Evolutionary conservation across 2,888 invertebrate species (phyloP), one percentile per base, ranked within the genome.

Genomic region (Smittia aterrima): DNA sequence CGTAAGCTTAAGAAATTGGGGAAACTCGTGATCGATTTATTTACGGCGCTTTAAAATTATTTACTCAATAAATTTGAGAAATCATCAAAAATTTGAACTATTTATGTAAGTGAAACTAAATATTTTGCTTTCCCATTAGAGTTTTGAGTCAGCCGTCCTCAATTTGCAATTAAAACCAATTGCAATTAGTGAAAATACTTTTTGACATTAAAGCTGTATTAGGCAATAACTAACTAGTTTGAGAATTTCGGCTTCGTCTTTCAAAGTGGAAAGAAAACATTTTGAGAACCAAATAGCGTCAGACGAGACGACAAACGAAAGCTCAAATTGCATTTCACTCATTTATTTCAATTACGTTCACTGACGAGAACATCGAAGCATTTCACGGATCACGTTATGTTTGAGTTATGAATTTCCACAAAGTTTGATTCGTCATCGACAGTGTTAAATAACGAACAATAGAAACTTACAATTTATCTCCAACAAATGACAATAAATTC

Each of bases 401-500:
- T n/a, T 58, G 58, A 58, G 6, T 20, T 58, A 58, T 64, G 24
- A 64, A 27, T 25, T 64, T 25, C 20, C 27, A 64, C 9, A 1
- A 9, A n/a, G 3, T n/a, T n/a, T n/a, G n/a, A n/a, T n/a, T n/a
- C n/a, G n/a, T 58, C 22, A 38, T n/a, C 38, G 18, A 11, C 40
- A 4, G 32, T 18, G 20, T 20, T 40, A 3, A 67, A 41, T 22
- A 4, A 9, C 40, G 22, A 67, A 67, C 67, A 67, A 67, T 67
- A 41, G 67, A 67, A 22, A 22, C 24, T 13, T 16, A 7, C 40
- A 41, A 71, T 71, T 71, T 71, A 71, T 27, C 25, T 47, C 18
- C 18, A 9, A n/a, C n/a, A 27, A 18, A 54, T 18, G 27, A 25
- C 54, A 54, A 71, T 71, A 71, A 71, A 71, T 71, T 20, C 20